Conservation (phyloP, 2,888 invertebrate species). For the Archips xylosteana region DNA sequence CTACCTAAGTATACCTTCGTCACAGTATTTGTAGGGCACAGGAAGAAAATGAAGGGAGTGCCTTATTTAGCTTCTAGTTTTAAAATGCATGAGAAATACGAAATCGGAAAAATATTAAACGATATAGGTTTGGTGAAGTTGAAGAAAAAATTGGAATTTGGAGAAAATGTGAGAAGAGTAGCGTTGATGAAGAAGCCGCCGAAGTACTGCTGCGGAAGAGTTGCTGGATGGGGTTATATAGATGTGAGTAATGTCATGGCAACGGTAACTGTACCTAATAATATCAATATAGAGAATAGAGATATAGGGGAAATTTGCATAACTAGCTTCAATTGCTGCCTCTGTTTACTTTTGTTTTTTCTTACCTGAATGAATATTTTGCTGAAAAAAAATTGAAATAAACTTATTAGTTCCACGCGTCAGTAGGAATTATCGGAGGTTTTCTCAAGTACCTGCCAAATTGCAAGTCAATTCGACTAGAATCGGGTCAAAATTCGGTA, state of each 20-base stretch:
- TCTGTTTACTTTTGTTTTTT: too few species aligned
- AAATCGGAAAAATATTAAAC: not conserved
- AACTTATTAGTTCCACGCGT: too few species aligned
- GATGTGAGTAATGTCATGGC: not conserved
- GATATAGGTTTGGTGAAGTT: constrained; percentile 12
- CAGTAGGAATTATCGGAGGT: too few species aligned
- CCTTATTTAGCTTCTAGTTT: not conserved
- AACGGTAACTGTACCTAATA: not conserved
- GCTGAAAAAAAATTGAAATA: too few species aligned
- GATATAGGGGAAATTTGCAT: too few species aligned
- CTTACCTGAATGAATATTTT: too few species aligned
- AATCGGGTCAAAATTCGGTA: too few species aligned
- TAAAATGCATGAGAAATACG: constrained; percentile 5
- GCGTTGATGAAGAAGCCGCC: constrained; percentile 8
- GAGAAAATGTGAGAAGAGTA: not conserved
- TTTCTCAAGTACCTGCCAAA: too few species aligned
- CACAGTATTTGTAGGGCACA: not conserved
- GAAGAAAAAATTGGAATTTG: not conserved
- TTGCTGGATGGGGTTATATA: constrained; percentile 17
- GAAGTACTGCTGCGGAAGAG: not conserved
- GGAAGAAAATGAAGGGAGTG: not conserved
- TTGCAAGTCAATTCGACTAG: too few species aligned
- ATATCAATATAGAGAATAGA: too few species aligned
- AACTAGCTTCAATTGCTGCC: too few species aligned
- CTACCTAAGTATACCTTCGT: not conserved